Percentiles rank a stretch among this genome's conserved stretches.
Conservation (phyloP, 2,888 invertebrate genomes). For the Leptinotarsa rubiginosa region DNA sequence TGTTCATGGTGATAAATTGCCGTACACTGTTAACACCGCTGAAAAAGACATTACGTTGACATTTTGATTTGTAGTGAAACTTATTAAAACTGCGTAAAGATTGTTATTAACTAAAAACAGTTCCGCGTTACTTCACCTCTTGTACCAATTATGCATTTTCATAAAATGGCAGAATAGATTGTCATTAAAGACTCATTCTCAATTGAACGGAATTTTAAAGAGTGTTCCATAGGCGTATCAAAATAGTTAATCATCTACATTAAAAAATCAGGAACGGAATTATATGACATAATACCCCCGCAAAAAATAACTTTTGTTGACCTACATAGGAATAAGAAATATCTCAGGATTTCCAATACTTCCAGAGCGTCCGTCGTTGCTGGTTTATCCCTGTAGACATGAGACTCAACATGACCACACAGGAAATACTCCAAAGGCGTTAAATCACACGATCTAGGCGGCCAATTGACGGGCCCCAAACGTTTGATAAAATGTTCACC, state of each 20-base stretch:
- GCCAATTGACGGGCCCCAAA: too few relatives aligned
- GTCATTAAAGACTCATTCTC: constrained; percentile 17
- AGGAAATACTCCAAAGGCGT: too few relatives aligned
- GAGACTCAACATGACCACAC: too few relatives aligned
- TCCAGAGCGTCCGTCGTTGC: too few relatives aligned
- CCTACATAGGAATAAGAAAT: too few relatives aligned
- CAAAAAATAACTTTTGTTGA: too few relatives aligned
- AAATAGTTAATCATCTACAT: neutral
- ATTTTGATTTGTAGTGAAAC: constrained; percentile 32
- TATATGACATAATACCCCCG: too few relatives aligned
- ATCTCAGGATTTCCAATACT: too few relatives aligned
- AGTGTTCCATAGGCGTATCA: constrained; percentile 19
- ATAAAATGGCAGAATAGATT: constrained; percentile 6
- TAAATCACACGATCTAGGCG: too few relatives aligned
- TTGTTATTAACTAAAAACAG: constrained; percentile 33
- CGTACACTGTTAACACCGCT: constrained; percentile 28
- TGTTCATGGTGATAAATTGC: constrained; percentile 32
- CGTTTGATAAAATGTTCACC: too few relatives aligned
- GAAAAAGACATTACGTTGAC: constrained; percentile 31
- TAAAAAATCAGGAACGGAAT: too few relatives aligned
- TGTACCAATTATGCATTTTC: constrained; percentile 41
- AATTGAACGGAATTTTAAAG: constrained; percentile 42
- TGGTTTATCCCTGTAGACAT: too few relatives aligned
- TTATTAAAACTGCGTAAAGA: constrained; percentile 35
- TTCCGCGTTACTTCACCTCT: constrained; percentile 39